These are phyloP conservation scores for Tetanocera ferruginea DNA, from an alignment of 2,888 invertebrate species.

Conservation along the genomic window DNA sequence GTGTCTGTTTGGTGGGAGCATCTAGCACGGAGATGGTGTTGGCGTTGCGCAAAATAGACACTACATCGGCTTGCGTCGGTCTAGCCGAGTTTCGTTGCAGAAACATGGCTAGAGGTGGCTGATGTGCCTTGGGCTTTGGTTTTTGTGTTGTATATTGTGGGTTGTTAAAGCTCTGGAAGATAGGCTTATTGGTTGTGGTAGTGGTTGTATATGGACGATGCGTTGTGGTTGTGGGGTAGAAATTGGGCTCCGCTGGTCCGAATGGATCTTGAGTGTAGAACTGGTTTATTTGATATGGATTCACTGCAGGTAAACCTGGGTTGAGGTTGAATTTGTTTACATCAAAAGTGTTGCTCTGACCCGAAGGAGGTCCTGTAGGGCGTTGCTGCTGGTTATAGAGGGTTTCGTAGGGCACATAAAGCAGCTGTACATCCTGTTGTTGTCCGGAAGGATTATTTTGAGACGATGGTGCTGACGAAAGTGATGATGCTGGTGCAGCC, in stretches of 20 bases:
- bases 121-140: slow-evolving; percentile 79
- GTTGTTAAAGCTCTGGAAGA: slow-evolving; percentile 60
- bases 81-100: slow-evolving; percentile 71
- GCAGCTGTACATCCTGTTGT: slow-evolving; percentile 80
- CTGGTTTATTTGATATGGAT: slow-evolving; percentile 71
- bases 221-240: slow-evolving; percentile 60
- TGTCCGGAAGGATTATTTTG: slow-evolving; percentile 30
- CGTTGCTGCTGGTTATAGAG: slow-evolving; percentile 71
- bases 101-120: slow-evolving; percentile 87
- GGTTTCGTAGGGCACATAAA: slow-evolving; percentile 87
- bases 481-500: slow-evolving; percentile 31
- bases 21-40: slow-evolving; percentile 84
- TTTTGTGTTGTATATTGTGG: slow-evolving; percentile 71
- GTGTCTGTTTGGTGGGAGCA: slow-evolving; percentile 77
- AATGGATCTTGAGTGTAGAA: slow-evolving; percentile 67
- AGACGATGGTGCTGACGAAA: slow-evolving; percentile 48
- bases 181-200: slow-evolving; percentile 63
- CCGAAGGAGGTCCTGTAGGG: slow-evolving; percentile 50
- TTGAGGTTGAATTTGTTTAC: slow-evolving; percentile 62
- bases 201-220: slow-evolving; percentile 59
- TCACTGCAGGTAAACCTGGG: slow-evolving; percentile 63
- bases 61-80: slow-evolving; percentile 78
- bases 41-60: slow-evolving; percentile 78
- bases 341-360: slow-evolving; percentile 55
- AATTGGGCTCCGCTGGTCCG: slow-evolving; percentile 54